phyloP scores from a whole-genome alignment of 2,797 vertebrate genomes.

The Spinibarbus caldwelli region DNA sequence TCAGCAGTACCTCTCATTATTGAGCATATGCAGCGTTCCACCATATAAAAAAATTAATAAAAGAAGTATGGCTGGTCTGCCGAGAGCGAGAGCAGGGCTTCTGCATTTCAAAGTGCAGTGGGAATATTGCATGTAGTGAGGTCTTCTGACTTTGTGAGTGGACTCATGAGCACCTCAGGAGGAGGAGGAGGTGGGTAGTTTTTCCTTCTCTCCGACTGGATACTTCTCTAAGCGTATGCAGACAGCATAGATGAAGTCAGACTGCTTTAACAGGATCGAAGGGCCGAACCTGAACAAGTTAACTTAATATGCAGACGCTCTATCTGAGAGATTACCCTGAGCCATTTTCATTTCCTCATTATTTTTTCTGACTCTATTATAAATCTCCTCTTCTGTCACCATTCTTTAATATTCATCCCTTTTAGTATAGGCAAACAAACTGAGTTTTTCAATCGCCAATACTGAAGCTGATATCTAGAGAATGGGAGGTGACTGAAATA shows the following conservation, averaged over 20 bases:
- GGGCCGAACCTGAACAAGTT: conserved; percentile 53
- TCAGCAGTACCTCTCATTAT: conserved; percentile 20
- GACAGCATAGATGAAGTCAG: neutral
- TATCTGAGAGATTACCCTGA: conserved; percentile 37
- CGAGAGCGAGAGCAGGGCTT: conserved; percentile 51
- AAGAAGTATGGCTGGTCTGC: conserved; percentile 8
- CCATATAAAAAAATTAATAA: conserved; percentile 16
- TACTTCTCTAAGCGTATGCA: neutral
- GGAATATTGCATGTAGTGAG: conserved; percentile 79
- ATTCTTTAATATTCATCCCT: conserved; percentile 9
- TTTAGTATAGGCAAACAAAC: conserved; percentile 41
- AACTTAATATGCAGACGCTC: conserved; percentile 67
- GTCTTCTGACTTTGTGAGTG: conserved; percentile 57
- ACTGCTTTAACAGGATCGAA: conserved; percentile 58
- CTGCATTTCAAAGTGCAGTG: conserved; percentile 75
- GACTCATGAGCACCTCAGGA: conserved; percentile 32
- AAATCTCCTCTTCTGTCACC: conserved; percentile 10
- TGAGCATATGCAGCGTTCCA: neutral
- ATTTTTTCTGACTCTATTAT: conserved; percentile 60
- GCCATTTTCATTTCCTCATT: conserved; percentile 61
- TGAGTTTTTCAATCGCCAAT: neutral
- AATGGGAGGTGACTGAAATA: neutral
- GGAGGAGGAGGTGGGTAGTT: neutral
- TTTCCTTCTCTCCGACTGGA: neutral
- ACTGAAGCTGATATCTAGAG: neutral